Evolutionary conservation across 2,888 invertebrate genomes (phyloP), one percentile per base, ranked within the genome.

Genomic region (Napeogenes sylphis): DNA sequence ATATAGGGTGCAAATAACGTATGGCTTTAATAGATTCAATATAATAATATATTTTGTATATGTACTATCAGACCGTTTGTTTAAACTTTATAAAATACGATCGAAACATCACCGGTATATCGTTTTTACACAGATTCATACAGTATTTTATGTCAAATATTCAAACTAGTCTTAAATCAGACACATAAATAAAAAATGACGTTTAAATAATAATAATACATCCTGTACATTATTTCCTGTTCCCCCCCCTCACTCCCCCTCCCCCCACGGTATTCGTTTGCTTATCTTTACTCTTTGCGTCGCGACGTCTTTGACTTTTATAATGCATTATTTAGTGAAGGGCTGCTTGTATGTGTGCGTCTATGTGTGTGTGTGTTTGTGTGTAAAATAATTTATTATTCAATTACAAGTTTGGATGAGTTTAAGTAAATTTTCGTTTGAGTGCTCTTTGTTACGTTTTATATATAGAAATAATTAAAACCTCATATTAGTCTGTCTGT

Each of bases 1-100:
- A 87, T 88, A 89, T 83, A 88, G 90, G 87, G 88, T 89, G 90
- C 70, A 81, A 89, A 88, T 87, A 83, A 83, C 77, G 77, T 72
- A 72, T 69, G 74, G 75, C 71, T 75, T 68, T 64, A 55, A 62
- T 63, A 61, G 64, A 54, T 58, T 63, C 62, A 12, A 30, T 55
- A 42, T 53, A 21, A 38, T 53, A 14, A 45, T 6, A 33, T 61
- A 59, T 60, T 56, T 14, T 54, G 10, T 12, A 10, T 12, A 42
- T 12, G 21, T 21, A 21, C 1, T 21, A 21, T 21, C 21, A 21
- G 21, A 21, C 21, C 21, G 21, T 21, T 21, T 21, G 21, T 21
- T 21, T 21, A 21, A 21, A 21, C 21, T 21, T 21, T 59, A 61
- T 61, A 46, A 47, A 61, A 6, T 35, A 35, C 35, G 0, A 35